These are phyloP conservation scores for Poeciliopsis paucimaculata DNA, from an alignment of 2,797 vertebrate species.

Conservation along the genomic window DNA sequence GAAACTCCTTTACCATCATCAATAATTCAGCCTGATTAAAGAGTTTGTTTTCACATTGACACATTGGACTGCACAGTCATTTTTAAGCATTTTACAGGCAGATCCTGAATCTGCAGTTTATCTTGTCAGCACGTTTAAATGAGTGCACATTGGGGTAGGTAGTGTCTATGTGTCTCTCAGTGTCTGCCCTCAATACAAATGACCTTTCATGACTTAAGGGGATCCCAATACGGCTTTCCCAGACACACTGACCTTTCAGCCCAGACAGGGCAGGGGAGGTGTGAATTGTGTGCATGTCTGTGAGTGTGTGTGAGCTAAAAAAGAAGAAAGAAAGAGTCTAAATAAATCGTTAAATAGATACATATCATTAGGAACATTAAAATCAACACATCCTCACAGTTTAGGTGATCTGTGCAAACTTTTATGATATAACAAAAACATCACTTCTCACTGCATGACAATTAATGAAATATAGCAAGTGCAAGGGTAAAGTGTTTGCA, in stretches of 20 bases:
- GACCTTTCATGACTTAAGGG: constrained; percentile 96
- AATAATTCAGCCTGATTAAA: constrained; percentile 22
- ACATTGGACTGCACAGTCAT: constrained; percentile 13
- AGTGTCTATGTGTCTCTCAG: constrained; percentile 77
- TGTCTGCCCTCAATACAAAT: constrained; percentile 91
- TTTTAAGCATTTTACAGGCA: constrained; percentile 32
- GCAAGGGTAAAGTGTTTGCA: background rate
- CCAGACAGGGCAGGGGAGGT: constrained; percentile 84
- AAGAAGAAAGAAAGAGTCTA: background rate
- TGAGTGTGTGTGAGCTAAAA: background rate
- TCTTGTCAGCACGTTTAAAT: constrained; percentile 20
- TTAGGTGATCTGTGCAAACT: background rate
- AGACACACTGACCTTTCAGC: constrained; percentile 98
- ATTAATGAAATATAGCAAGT: background rate
- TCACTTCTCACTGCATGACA: background rate
- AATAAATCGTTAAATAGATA: constrained; percentile 7
- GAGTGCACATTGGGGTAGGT: constrained; percentile 30
- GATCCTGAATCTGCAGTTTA: constrained; percentile 7
- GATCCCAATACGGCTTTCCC: constrained; percentile 93
- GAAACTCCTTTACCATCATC: background rate
- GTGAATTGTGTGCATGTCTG: constrained; percentile 16
- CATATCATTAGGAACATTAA: background rate
- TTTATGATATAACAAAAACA: background rate
- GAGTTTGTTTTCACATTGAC: constrained; percentile 35
- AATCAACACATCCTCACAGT: background rate